These are phyloP conservation scores for Cosmia trapezina DNA, from an alignment of 2,888 invertebrate genomes.

Conservation along the genomic window DNA sequence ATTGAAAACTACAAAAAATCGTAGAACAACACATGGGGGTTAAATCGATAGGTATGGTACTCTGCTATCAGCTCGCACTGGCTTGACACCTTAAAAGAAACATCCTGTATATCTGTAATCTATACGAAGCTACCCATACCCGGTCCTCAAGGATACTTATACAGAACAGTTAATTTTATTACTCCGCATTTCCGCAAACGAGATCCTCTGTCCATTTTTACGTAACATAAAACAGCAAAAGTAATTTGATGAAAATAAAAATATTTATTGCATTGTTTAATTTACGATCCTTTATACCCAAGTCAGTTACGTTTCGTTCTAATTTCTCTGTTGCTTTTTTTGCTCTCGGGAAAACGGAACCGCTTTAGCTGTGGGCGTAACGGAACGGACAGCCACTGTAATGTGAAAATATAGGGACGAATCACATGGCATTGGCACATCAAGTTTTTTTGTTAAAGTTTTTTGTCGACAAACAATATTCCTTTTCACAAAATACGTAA, in stretches of 20 bases:
- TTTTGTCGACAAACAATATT: not conserved
- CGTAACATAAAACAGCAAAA: slow-evolving; percentile 53
- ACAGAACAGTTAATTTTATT: slow-evolving; percentile 46
- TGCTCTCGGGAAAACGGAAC: slow-evolving; percentile 33
- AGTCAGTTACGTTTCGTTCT: slow-evolving; percentile 58
- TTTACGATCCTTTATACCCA: slow-evolving; percentile 68
- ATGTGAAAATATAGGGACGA: slow-evolving; percentile 15
- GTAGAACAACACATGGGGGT: too few species aligned
- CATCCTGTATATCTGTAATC: too few species aligned
- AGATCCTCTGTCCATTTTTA: slow-evolving; percentile 38
- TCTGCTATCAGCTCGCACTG: too few species aligned
- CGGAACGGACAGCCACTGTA: slow-evolving; percentile 2
- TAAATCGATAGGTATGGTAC: too few species aligned
- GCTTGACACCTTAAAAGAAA: too few species aligned
- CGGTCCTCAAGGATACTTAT: slow-evolving; percentile 45
- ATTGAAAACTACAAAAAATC: too few species aligned
- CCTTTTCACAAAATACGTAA: slow-evolving; percentile 2
- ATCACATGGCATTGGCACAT: not conserved
- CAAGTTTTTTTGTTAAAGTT: slow-evolving; percentile 2
- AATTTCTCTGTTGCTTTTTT: slow-evolving; percentile 60
- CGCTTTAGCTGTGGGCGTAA: slow-evolving; percentile 4
- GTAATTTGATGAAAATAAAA: slow-evolving; percentile 67
- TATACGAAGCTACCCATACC: slow-evolving; percentile 1
- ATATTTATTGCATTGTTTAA: slow-evolving; percentile 72
- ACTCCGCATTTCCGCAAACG: slow-evolving; percentile 39